Conservation (phyloP, 2,797 vertebrate species). For the Mormyrus proboscirostris region DNA sequence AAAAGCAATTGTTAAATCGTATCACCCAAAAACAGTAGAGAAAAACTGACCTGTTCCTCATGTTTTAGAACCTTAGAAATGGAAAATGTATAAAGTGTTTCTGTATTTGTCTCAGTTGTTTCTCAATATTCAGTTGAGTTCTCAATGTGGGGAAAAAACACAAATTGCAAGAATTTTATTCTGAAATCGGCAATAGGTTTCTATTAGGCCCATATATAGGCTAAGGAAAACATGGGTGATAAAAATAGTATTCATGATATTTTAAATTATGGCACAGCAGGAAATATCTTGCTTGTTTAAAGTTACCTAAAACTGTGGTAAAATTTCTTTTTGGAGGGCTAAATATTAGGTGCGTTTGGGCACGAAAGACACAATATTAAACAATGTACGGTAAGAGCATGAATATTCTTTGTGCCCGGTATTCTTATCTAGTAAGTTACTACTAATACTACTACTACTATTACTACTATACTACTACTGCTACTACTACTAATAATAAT, state of each 20-base stretch:
- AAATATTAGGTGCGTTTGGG: background rate
- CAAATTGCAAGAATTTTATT: background rate
- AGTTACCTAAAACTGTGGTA: background rate
- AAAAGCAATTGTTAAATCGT: background rate
- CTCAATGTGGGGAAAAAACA: background rate
- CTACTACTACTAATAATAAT: background rate
- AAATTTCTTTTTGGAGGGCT: background rate
- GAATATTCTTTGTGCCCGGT: background rate
- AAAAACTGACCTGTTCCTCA: background rate
- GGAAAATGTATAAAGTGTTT: background rate
- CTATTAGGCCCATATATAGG: background rate
- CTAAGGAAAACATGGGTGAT: background rate
- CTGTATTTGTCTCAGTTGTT: background rate
- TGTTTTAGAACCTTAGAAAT: background rate
- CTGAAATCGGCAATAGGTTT: background rate
- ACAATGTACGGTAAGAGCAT: background rate
- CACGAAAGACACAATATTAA: background rate
- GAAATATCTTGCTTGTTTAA: background rate
- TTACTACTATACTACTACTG: background rate
- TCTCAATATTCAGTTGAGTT: background rate
- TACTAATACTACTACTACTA: background rate
- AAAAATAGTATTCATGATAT: background rate
- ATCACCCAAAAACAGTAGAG: background rate
- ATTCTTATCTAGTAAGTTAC: background rate
- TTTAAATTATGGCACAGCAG: background rate